phyloP scores from a whole-genome alignment of 1,140 invertebrate species.

The Lepidostoma basale region DNA sequence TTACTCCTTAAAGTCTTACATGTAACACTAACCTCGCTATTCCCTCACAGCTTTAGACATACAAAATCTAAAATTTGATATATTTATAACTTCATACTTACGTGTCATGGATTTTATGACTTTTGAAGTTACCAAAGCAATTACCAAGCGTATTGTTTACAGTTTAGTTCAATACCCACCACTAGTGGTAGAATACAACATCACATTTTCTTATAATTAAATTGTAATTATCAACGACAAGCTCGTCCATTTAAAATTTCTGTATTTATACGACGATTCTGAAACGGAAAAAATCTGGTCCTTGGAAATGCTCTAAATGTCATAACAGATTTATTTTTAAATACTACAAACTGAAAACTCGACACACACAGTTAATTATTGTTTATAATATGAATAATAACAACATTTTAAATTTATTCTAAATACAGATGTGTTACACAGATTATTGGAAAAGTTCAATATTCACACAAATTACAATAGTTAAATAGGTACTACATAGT shows the following conservation, averaged over 20 bases:
- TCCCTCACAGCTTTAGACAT: not conserved
- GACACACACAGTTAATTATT: no score
- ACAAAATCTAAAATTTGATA: conserved; percentile 24
- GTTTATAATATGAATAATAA: no score
- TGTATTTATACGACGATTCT: not conserved
- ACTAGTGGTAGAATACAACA: not conserved
- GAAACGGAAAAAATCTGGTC: not conserved
- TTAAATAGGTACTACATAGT: no score
- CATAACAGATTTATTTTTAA: no score
- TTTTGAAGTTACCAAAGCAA: conserved; percentile 4
- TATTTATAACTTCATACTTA: conserved; percentile 9
- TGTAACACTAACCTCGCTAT: not conserved
- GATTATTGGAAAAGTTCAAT: no score
- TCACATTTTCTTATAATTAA: conserved; percentile 27
- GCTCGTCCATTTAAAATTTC: not conserved
- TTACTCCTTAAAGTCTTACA: not conserved
- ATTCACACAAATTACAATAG: no score
- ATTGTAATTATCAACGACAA: not conserved
- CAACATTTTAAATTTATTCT: no score
- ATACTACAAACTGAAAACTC: no score
- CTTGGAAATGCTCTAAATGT: not conserved
- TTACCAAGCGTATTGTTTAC: conserved; percentile 15
- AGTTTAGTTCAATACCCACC: conserved; percentile 6
- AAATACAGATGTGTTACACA: no score
- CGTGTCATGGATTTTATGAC: conserved; percentile 4